phyloP scores from a whole-genome alignment of 2,888 invertebrate genomes.

The Euplexia lucipara region DNA sequence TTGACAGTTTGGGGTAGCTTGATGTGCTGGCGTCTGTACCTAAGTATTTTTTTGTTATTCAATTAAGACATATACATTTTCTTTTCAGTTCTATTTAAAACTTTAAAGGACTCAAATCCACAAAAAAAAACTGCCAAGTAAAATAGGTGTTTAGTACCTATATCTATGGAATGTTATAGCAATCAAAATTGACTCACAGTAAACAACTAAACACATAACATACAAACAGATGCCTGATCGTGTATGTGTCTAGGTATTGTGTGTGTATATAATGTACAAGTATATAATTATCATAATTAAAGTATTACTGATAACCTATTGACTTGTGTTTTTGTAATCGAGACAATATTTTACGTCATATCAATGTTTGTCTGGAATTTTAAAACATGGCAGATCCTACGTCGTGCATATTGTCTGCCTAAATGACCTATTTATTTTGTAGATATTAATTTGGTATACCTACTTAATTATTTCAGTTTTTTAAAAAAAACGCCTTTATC shows the following conservation, averaged over 20 bases:
- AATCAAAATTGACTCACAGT: slow-evolving; percentile 16
- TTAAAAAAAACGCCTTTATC: no score
- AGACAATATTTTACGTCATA: slow-evolving; percentile 42
- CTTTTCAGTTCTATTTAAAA: no score
- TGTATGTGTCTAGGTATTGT: slow-evolving; percentile 16
- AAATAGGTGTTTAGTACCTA: no score
- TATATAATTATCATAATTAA: slow-evolving; percentile 19
- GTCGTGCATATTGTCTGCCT: slow-evolving; percentile 13
- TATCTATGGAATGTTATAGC: slow-evolving; percentile 31
- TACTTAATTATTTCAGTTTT: not conserved
- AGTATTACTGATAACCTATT: slow-evolving; percentile 47
- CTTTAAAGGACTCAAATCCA: no score
- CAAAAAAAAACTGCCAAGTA: no score
- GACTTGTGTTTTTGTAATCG: slow-evolving; percentile 42
- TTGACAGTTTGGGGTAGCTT: no score
- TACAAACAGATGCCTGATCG: slow-evolving; percentile 43
- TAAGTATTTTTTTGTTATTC: no score
- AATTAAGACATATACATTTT: no score
- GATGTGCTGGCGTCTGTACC: no score
- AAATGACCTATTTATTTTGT: no score
- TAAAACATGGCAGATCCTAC: slow-evolving; percentile 27
- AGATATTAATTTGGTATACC: slow-evolving; percentile 14
- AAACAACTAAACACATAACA: slow-evolving; percentile 10
- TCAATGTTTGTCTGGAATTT: slow-evolving; percentile 33
- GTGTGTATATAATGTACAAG: slow-evolving; percentile 33